Evolutionary conservation across 2,888 invertebrate species (phyloP), one percentile per base, ranked within the genome.

Genomic region (Lasiommata megera): DNA sequence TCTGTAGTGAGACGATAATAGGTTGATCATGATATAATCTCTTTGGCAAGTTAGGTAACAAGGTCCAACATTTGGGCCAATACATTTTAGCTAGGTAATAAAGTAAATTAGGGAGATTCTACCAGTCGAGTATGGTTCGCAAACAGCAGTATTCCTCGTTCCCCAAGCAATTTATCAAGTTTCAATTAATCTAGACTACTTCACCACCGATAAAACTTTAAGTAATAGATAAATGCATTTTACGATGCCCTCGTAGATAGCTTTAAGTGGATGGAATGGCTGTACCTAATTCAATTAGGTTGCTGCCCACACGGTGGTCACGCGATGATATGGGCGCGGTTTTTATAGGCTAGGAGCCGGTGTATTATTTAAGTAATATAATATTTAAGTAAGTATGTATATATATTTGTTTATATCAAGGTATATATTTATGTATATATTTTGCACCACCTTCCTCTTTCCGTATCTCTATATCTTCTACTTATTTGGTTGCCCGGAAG

Each of bases 231-330:
- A 69, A 70, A 67, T 71, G 71, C 66, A 67, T 61, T 72, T 69
- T 67, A 67, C 65, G 67, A 65, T 61, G 44, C 63, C 67, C 66
- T 63, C 68, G 68, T 65, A 71, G 78, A 76, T 79, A 76, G 69
- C 65, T 66, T 71, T 79, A 80, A 84, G 76, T 84, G 80, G 76
- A 82, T 81, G 77, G 68, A 76, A 79, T 73, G 69, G 73, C 65
- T 72, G 76, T 74, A 67, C 71, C 73, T 87, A 85, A 87, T 87
- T 82, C 78, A 87, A 88, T 88, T 87, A 88, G 61, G 71, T 67
- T 58, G 67, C 67, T 63, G 70, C 77, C 75, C 83, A 83, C 84
- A 80, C 81, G 73, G 82, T 44, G 60, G 68, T 63, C 61, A 59
- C 67, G 67, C 65, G 54, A 63, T 23, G 40, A 6, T n/a, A 18